phyloP scores from a whole-genome alignment of 2,797 vertebrate species.

The Gastrophryne carolinensis region DNA sequence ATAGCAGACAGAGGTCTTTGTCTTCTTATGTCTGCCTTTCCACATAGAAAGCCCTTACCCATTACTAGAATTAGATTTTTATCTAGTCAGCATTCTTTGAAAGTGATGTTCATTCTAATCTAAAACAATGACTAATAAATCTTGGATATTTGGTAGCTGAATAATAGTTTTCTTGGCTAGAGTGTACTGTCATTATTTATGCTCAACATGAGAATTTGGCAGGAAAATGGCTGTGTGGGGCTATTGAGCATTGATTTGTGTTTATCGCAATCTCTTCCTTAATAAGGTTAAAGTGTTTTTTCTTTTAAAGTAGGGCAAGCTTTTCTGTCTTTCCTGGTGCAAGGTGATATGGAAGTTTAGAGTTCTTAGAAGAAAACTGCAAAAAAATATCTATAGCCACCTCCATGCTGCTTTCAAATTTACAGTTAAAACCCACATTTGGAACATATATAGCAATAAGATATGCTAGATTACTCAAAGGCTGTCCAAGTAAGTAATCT shows the following conservation, averaged over 20 bases:
- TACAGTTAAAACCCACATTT: too few relatives aligned
- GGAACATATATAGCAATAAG: too few relatives aligned
- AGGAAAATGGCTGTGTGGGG: not conserved
- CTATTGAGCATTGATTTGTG: conserved; percentile 16
- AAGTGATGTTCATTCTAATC: not conserved
- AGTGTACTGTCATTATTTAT: not conserved
- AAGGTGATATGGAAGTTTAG: conserved; percentile 1
- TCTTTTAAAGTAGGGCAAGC: not conserved
- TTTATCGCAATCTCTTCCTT: not conserved
- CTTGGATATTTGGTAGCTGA: not conserved
- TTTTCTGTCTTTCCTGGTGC: conserved; percentile 1
- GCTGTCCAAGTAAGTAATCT: too few relatives aligned
- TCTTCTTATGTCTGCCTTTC: not conserved
- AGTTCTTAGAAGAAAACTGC: not conserved
- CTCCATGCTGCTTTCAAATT: not conserved
- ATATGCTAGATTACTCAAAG: too few relatives aligned
- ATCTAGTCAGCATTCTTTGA: not conserved
- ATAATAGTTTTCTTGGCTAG: not conserved
- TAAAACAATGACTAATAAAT: not conserved
- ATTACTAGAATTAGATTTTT: not conserved
- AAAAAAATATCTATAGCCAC: not conserved
- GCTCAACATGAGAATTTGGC: not conserved
- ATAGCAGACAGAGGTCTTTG: too few relatives aligned
- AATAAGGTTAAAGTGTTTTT: conserved; percentile 16
- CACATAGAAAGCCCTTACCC: not conserved